Conservation (phyloP, 2,797 vertebrate genomes). For the Carduelis carduelis region DNA sequence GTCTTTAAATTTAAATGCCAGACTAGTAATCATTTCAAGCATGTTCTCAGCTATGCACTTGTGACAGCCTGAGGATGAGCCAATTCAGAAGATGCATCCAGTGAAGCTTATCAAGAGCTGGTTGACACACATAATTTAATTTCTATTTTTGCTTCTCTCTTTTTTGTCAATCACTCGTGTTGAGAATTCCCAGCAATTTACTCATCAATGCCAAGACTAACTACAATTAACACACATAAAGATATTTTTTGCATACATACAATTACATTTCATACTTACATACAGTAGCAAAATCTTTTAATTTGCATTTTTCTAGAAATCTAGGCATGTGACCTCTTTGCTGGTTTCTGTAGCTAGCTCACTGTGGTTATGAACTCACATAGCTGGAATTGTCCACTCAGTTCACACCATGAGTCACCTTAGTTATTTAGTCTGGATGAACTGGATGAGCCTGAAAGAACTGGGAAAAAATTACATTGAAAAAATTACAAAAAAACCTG, state of each 20-base stretch:
- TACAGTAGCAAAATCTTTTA: not conserved
- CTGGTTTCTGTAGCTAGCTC: not conserved
- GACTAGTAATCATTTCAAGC: constrained; percentile 17
- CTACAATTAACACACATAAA: not conserved
- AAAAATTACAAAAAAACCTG: not conserved
- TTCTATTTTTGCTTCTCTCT: not conserved
- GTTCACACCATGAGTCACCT: not conserved
- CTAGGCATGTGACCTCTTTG: not conserved
- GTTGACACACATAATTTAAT: not conserved
- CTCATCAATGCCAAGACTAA: not conserved
- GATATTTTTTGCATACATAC: not conserved
- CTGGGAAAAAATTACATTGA: not conserved
- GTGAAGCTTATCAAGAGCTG: not conserved
- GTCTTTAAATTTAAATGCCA: constrained; percentile 2
- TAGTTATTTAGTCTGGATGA: not conserved
- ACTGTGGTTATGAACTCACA: not conserved
- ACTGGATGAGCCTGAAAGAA: not conserved
- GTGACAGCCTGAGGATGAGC: not conserved
- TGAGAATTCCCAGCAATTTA: not conserved
- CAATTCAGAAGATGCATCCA: not conserved
- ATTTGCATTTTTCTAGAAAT: not conserved
- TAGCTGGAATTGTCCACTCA: not conserved
- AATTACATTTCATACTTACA: too few relatives aligned
- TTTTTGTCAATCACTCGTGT: not conserved
- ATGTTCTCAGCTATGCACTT: not conserved